These are phyloP conservation scores for Sericinus montela DNA, from an alignment of 2,888 invertebrate genomes.

Conservation along the genomic window DNA sequence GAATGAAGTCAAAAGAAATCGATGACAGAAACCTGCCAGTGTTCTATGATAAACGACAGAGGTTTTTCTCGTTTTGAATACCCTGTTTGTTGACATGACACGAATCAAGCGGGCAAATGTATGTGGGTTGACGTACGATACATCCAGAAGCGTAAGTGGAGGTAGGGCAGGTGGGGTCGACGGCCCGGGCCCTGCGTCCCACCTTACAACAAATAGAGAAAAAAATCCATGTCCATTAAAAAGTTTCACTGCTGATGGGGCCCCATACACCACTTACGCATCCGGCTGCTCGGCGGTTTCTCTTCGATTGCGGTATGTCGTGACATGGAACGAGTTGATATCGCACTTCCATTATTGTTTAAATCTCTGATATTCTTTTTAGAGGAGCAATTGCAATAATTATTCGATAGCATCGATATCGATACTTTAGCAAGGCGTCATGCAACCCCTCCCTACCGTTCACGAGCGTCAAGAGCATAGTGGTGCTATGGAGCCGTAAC, in stretches of 20 bases:
- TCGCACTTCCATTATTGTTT: too few species aligned
- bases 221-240: slow-evolving; percentile 68
- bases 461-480: slow-evolving; percentile 66
- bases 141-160: slow-evolving; percentile 81
- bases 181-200: slow-evolving; percentile 77
- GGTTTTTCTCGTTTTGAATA: slow-evolving; percentile 23
- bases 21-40: too few species aligned
- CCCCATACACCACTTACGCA: slow-evolving; percentile 77
- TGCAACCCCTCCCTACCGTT: slow-evolving; percentile 30
- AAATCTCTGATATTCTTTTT: too few species aligned
- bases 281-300: slow-evolving; percentile 61
- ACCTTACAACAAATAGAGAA: slow-evolving; percentile 77
- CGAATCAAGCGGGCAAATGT: slow-evolving; percentile 34
- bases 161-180: slow-evolving; percentile 78
- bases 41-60: not conserved
- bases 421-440: not conserved
- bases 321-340: too few species aligned
- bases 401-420: too few species aligned
- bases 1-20: too few species aligned
- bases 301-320: too few species aligned
- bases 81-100: slow-evolving; percentile 52
- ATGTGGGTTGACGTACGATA: slow-evolving; percentile 71
- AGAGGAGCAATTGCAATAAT: too few species aligned
- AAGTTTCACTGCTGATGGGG: slow-evolving; percentile 46
- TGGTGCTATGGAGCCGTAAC: slow-evolving; percentile 73